These are phyloP conservation scores for Potamilus streckersoni DNA, from an alignment of 1,140 invertebrate species.

Conservation along the genomic window DNA sequence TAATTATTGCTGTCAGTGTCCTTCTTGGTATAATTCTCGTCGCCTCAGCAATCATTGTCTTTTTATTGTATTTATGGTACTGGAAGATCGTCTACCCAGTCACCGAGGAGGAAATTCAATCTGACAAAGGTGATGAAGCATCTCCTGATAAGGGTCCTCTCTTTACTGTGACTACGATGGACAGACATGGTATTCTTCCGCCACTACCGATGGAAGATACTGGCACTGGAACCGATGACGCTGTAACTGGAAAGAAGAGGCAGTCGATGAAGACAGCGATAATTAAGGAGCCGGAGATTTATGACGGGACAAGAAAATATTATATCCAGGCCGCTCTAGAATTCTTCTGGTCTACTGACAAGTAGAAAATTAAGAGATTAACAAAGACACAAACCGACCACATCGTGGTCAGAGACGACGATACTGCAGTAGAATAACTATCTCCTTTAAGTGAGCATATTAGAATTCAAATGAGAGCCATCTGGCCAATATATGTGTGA, in stretches of 20 bases:
- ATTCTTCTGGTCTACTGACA: conserved; percentile 36
- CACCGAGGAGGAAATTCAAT: conserved; percentile 25
- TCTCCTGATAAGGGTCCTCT: not conserved
- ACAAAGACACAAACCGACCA: conserved; percentile 31
- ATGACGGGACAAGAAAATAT: conserved; percentile 42
- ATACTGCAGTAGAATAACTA: too few relatives aligned
- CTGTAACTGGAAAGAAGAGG: conserved; percentile 15
- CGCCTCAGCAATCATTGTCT: too few relatives aligned
- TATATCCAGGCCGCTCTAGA: conserved; percentile 36
- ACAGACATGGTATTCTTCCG: not conserved
- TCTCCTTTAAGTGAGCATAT: too few relatives aligned
- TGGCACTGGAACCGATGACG: conserved; percentile 13
- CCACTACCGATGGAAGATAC: conserved; percentile 19
- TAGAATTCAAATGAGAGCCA: too few relatives aligned
- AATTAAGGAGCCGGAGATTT: conserved; percentile 43
- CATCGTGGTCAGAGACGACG: too few relatives aligned
- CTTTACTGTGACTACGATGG: not conserved
- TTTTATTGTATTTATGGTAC: too few relatives aligned
- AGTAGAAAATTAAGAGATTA: conserved; percentile 42
- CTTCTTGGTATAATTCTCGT: too few relatives aligned
- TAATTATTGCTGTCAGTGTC: too few relatives aligned
- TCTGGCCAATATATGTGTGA: too few relatives aligned
- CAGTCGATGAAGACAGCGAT: conserved; percentile 27
- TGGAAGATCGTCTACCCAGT: not conserved
- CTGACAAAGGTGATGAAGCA: conserved; percentile 9